Percentiles rank a stretch among this genome's conserved stretches.
phyloP scores from a whole-genome alignment of 2,888 invertebrate species.

The Nephrotoma guestfalica region DNA sequence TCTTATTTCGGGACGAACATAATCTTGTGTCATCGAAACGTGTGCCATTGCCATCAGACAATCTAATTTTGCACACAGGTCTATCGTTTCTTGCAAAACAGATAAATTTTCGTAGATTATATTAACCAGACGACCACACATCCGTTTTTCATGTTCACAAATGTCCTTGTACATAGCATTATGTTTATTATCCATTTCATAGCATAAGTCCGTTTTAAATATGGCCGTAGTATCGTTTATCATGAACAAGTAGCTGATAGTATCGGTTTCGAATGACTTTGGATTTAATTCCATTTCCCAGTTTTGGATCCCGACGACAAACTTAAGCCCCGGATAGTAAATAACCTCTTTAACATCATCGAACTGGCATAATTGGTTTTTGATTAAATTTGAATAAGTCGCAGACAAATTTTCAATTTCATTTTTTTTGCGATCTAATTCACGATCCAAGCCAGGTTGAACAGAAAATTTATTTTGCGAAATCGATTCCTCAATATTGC shows the following conservation, averaged over 20 bases:
- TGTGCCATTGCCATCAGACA: slow-evolving; percentile 31
- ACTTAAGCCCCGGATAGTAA: slow-evolving; percentile 15
- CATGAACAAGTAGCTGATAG: slow-evolving; percentile 18
- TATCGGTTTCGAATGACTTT: neutral
- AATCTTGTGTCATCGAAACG: slow-evolving; percentile 25
- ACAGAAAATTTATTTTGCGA: slow-evolving; percentile 12
- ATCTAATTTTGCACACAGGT: slow-evolving; percentile 34
- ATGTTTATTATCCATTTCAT: slow-evolving; percentile 56
- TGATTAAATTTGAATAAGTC: slow-evolving; percentile 2
- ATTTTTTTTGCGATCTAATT: slow-evolving; percentile 12
- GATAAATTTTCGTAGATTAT: slow-evolving; percentile 46
- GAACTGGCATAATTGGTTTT: slow-evolving; percentile 5
- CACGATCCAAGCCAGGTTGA: slow-evolving; percentile 11
- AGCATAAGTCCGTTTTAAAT: slow-evolving; percentile 30
- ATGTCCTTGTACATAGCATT: slow-evolving; percentile 71
- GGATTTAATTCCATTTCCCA: neutral
- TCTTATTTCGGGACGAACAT: slow-evolving; percentile 27
- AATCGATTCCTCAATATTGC: slow-evolving; percentile 12
- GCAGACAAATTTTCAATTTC: neutral
- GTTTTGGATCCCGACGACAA: slow-evolving; percentile 11
- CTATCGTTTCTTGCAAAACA: slow-evolving; percentile 41
- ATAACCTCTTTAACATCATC: slow-evolving; percentile 6
- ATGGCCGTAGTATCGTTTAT: slow-evolving; percentile 21
- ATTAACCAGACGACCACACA: slow-evolving; percentile 52
- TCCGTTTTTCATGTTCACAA: slow-evolving; percentile 61